Evolutionary conservation across 1,140 invertebrate species (phyloP), one percentile per base, ranked within the genome.

Genomic region (Geopemphigus sp.): DNA sequence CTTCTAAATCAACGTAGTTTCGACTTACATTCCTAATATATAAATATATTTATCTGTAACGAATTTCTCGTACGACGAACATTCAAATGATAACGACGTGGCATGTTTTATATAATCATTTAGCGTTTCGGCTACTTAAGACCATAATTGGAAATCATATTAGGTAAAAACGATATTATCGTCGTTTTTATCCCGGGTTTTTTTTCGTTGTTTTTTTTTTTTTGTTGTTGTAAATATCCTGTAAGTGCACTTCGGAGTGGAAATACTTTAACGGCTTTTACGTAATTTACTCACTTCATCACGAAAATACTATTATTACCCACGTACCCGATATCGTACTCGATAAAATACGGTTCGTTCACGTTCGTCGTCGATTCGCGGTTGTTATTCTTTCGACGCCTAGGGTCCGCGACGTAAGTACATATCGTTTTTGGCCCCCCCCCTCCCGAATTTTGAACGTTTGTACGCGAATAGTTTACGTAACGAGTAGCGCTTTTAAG

Each of bases 71-170:
- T 26, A 68, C 47, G 50, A 50, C 14, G 50, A 50, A 50, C 39
- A 14, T 68, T 68, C 66, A 68, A 47, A 54, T 72, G n/a, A n/a
- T 54, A 29, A 53, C 29, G 50, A 32, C 59, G 32, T 24, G 24
- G 72, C 72, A 76, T 76, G 72, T 76, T 32, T 76, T 76, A 26
- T n/a, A n/a, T 56, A 45, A 50, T 39, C 56, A 19, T 76, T 76
- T 76, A 57, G 54, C 45, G 29, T 76, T 59, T 59, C 72, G 39
- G 54, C 72, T 76, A 76, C 72, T 74, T 74, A 59, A 76, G 72
- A 76, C 72, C 72, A 76, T 50, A 56, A 59, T 76, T 32, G 29
- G 59, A 74, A 56, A 59, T 45, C 3, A 76, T 22, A 39, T 76
- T n/a, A 57, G 54, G 53, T 59, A 57, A 57, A 76, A 50, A 50